Conservation (phyloP, 2,797 vertebrate genomes). For the Gymnothorax javanicus region DNA sequence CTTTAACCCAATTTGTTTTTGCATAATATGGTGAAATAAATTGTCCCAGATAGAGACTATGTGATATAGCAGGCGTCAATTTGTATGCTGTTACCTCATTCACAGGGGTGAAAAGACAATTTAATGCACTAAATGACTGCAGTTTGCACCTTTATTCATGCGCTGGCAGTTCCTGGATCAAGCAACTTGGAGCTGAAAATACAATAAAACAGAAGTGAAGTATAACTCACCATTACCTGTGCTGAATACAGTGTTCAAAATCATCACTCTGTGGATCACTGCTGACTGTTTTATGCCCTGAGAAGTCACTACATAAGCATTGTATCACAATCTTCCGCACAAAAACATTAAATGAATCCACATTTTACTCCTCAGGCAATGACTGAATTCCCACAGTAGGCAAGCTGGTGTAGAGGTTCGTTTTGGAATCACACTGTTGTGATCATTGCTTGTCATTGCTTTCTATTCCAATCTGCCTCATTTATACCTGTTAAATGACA, state of each 20-base stretch:
- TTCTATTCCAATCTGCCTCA: not conserved
- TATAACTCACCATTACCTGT: conserved; percentile 14
- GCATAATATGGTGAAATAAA: not conserved
- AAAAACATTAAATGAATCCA: not conserved
- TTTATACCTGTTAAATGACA: not conserved
- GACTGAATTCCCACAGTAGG: not conserved
- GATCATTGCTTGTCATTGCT: not conserved
- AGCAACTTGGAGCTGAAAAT: conserved; percentile 22
- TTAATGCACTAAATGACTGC: conserved; percentile 3
- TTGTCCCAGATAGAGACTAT: not conserved
- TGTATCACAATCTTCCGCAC: not conserved
- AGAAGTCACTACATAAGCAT: not conserved
- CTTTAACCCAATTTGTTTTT: not conserved
- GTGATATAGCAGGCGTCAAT: not conserved
- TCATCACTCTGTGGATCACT: conserved; percentile 16
- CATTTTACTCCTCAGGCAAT: not conserved
- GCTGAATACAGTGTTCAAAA: conserved; percentile 7
- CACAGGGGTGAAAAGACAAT: conserved; percentile 7
- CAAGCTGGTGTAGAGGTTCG: not conserved
- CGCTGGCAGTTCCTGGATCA: conserved; percentile 11
- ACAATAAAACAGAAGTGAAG: not conserved
- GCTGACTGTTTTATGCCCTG: conserved; percentile 6
- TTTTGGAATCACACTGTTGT: not conserved
- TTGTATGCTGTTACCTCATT: conserved; percentile 14
- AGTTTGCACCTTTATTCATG: not conserved